These are phyloP conservation scores for Gnathonemus echidnorhynchus DNA, from an alignment of 2,113 vertebrate genomes.

Conservation along the genomic window DNA sequence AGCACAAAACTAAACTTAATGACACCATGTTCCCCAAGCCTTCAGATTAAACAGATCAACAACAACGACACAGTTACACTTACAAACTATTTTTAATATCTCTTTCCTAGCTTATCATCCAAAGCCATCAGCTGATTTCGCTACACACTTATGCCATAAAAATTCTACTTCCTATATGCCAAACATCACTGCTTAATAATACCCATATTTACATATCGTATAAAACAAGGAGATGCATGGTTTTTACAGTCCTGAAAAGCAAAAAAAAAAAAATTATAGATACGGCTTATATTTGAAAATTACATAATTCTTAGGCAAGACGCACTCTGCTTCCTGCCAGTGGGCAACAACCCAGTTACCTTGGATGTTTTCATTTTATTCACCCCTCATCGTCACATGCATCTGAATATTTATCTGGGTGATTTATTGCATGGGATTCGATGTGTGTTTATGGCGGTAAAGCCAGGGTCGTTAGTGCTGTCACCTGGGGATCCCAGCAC, in stretches of 20 bases:
- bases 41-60: background rate
- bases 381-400: background rate
- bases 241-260: background rate
- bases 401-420: background rate
- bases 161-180: background rate
- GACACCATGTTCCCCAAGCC: background rate
- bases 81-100: background rate
- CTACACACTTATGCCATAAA: background rate
- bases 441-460: background rate
- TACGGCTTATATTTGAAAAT: background rate
- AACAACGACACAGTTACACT: background rate
- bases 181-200: background rate
- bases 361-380: background rate
- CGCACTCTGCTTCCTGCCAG: background rate
- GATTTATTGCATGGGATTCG: background rate
- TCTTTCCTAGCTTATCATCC: background rate
- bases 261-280: background rate
- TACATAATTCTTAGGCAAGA: background rate
- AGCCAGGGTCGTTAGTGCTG: background rate
- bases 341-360: background rate
- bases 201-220: background rate
- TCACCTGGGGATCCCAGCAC: background rate
- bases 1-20: background rate
- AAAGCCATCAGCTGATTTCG: background rate
- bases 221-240: background rate